Evolutionary conservation across 2,113 vertebrate genomes (phyloP), one percentile per base, ranked within the genome.

Genomic region (Bagarius yarrelli): DNA sequence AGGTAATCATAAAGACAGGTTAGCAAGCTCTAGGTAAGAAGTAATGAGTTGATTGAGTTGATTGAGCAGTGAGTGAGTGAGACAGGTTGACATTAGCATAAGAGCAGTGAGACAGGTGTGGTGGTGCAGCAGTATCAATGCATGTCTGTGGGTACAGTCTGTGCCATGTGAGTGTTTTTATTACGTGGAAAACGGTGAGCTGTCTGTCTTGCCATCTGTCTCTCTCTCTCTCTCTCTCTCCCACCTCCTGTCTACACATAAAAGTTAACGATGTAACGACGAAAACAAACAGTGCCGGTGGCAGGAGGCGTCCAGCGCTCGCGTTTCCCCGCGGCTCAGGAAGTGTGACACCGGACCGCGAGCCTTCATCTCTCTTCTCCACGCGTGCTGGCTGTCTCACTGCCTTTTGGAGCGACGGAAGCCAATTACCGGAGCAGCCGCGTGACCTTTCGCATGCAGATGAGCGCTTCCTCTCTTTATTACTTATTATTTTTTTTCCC

Each of bases 391-490:
- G 66, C 32, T 59, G 23, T 50, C 66, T 78, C 27, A 1, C 73
- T 71, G 78, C 77, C 75, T 76, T 78, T 82, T 67, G 30, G 78
- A 82, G 69, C 73, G 79, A 80, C 83, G 78, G 79, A 76, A 80
- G 83, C 84, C 83, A 87, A 85, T 85, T 85, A 85, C 86, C 76
- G 47, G 80, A 76, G 83, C 80, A 83, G 84, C 69, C 71, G 79
- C n/a, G 82, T 85, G 84, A 85, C 82, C 84, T 85, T 87, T 87
- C 63, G 72, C 76, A 85, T 84, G 84, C 82, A 84, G 77, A 85
- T 85, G 80, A 85, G 84, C 82, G 44, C 75, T 67, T 56, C 21
- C 78, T 64, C 76, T 32, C 75, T 72, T 79, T 59, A 66, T 63
- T 36, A 66, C 63, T 82, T 83, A 67, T 82, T 82, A 67, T 59